Evolutionary conservation across 2,797 vertebrate genomes (phyloP), one percentile per base, ranked within the genome.

Genomic region (Babyrousa celebensis): DNA sequence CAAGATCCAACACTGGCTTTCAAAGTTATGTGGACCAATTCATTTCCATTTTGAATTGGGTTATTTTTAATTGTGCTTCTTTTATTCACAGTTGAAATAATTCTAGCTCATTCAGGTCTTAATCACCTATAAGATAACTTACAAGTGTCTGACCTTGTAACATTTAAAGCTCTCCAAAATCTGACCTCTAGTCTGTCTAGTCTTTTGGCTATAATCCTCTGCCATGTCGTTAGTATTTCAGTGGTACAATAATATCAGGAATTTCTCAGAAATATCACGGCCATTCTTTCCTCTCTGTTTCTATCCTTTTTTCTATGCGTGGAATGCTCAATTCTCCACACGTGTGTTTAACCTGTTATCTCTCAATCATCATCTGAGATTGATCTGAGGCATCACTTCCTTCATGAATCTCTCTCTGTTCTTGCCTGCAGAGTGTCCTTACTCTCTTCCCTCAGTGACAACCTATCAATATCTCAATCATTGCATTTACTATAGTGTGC

Each of bases 51-150:
- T 12, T 63, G 14, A 72, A 36, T 0, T 25, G 16, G 9, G 4
- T 68, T 89, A 88, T 32, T 78, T 84, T 70, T 40, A 82, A 48
- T 79, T 92, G 23, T 67, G 27, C 75, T 80, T 89, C 58, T 92
- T 80, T 43, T 85, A 89, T 48, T 89, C 92, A 11, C n/a, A 21
- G 40, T 80, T 25, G 14, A 92, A 78, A 89, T n/a, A 80, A 85
- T 80, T 92, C 56, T 63, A 32, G 63, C 23, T 79, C 89, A 48
- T 27, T 88, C 18, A 85, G 32, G 25, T 54, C n/a, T 62, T 52
- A 74, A 11, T 75, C 32, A 56, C 14, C 52, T 56, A 0, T 20
- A 82, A 85, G 6, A 63, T 43, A 70, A 65, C 17, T 21, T 74
- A 27, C 21, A 70, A 70, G 12, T 12, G 65, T 82, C 58, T 48